Percentiles rank a stretch among this genome's conserved stretches.
phyloP scores from a whole-genome alignment of 2,113 vertebrate species.

The Oreochromis tanganicae region DNA sequence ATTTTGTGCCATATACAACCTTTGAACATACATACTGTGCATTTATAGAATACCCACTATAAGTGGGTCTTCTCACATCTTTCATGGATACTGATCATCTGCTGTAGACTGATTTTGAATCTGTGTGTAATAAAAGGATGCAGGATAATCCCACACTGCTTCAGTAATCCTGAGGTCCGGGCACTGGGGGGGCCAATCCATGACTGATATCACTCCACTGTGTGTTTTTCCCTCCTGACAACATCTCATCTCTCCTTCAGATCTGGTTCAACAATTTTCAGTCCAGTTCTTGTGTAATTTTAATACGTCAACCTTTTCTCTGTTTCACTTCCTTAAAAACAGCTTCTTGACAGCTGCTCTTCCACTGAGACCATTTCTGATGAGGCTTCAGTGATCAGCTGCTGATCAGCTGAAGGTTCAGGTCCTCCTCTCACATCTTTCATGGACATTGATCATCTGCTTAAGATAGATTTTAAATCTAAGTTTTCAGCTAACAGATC shows the following conservation, averaged over 20 bases:
- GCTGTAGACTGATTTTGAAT: neutral
- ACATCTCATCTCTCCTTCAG: neutral
- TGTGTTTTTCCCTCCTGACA: neutral
- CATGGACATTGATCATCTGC: neutral
- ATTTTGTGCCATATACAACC: neutral
- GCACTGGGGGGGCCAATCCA: neutral
- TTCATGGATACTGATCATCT: neutral
- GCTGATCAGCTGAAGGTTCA: neutral
- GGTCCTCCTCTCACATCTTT: neutral
- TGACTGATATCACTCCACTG: neutral
- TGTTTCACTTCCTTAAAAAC: neutral
- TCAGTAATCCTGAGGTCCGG: neutral
- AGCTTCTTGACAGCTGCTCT: neutral
- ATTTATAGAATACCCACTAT: neutral
- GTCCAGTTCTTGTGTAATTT: neutral
- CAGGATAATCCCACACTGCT: neutral
- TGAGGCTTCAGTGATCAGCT: neutral
- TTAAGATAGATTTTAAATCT: neutral
- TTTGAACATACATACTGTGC: neutral
- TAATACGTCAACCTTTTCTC: neutral
- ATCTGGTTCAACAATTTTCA: neutral
- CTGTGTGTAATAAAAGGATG: neutral
- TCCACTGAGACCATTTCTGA: neutral
- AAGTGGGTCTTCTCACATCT: neutral
- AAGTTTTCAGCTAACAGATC: neutral